Conservation (phyloP, 2,113 vertebrate genomes). For the Propithecus coquereli region DNA sequence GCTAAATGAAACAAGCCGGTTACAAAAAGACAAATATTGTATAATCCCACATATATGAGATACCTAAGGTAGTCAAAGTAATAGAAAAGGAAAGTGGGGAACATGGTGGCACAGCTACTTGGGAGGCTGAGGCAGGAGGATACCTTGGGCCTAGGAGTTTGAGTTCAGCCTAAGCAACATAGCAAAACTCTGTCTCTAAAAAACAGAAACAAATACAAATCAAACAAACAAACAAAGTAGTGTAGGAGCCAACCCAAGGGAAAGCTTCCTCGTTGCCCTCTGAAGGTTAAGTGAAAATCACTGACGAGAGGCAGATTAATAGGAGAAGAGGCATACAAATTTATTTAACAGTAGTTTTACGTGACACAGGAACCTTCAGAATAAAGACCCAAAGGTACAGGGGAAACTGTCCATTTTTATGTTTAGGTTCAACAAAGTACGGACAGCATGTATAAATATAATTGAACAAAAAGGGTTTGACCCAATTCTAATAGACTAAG, state of each 20-base stretch:
- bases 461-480: background rate
- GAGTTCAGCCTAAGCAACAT: too few species aligned
- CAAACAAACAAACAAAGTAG: background rate
- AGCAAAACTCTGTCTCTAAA: too few species aligned
- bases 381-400: background rate
- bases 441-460: background rate
- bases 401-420: background rate
- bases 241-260: background rate
- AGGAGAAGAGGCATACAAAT: background rate
- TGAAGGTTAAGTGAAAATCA: background rate
- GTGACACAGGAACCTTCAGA: background rate
- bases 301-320: background rate
- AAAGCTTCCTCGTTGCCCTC: background rate
- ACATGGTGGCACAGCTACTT: too few species aligned
- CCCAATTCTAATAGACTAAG: background rate
- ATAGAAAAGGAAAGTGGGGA: background rate
- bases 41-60: background rate
- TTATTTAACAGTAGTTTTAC: background rate
- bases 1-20: background rate
- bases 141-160: too few species aligned
- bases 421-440: background rate
- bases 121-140: too few species aligned
- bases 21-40: background rate
- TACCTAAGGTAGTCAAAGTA: background rate
- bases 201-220: too few species aligned